These are phyloP conservation scores for Scartelaos histophorus DNA, from an alignment of 2,113 vertebrate species.

Conservation along the genomic window DNA sequence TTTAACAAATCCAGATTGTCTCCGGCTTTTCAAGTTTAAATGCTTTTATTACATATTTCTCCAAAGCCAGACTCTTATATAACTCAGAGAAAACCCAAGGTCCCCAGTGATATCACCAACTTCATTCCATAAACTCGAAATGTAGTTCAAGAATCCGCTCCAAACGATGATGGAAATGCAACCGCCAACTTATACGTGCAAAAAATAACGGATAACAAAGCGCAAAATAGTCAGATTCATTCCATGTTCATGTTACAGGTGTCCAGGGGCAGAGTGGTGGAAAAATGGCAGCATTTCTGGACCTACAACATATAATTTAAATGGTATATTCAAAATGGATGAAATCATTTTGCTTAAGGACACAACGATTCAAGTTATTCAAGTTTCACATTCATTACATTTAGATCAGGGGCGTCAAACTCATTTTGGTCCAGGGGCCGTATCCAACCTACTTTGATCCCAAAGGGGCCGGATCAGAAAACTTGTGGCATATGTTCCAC, in stretches of 20 bases:
- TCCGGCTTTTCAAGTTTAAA: slow-evolving; percentile 9
- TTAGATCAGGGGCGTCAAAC: too few relatives aligned
- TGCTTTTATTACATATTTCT: slow-evolving; percentile 1
- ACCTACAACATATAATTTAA: too few relatives aligned
- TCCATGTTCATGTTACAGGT: neutral
- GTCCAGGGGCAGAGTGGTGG: too few relatives aligned
- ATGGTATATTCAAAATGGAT: too few relatives aligned
- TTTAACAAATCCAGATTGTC: slow-evolving; percentile 8
- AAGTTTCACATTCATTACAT: too few relatives aligned
- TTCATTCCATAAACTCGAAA: neutral
- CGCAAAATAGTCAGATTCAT: neutral
- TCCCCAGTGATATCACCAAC: neutral
- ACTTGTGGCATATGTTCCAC: too few relatives aligned
- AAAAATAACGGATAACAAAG: neutral
- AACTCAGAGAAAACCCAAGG: neutral
- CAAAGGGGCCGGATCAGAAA: too few relatives aligned
- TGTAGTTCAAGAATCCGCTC: neutral
- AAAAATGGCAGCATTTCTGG: too few relatives aligned
- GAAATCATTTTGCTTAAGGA: too few relatives aligned
- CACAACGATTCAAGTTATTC: too few relatives aligned
- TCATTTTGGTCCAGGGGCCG: too few relatives aligned
- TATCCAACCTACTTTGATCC: too few relatives aligned
- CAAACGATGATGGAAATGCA: neutral
- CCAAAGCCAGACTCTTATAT: neutral
- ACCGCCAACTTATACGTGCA: neutral